These are phyloP conservation scores for Dysmachus trigonus DNA, from an alignment of 2,888 invertebrate species.

Conservation along the genomic window DNA sequence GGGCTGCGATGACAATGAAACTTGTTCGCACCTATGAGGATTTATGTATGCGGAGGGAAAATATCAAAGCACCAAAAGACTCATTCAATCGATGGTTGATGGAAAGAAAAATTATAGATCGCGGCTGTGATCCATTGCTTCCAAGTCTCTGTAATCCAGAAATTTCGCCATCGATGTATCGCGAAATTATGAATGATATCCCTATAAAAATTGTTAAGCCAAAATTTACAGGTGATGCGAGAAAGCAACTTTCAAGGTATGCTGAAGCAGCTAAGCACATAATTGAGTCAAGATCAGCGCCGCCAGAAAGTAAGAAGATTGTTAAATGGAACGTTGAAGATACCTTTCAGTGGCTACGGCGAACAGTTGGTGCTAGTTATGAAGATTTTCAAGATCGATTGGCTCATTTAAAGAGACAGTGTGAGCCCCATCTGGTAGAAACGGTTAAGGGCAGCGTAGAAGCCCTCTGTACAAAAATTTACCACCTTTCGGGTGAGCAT, in stretches of 20 bases:
- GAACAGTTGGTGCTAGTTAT: slow-evolving; percentile 92
- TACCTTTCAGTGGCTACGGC: slow-evolving; percentile 93
- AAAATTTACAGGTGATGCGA: slow-evolving; percentile 93
- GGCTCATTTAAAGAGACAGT: slow-evolving; percentile 91
- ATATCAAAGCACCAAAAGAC: slow-evolving; percentile 94
- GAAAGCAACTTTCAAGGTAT: slow-evolving; percentile 91
- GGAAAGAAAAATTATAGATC: slow-evolving; percentile 92
- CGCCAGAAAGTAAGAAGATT: slow-evolving; percentile 93
- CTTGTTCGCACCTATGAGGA: slow-evolving; percentile 92
- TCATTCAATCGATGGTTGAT: slow-evolving; percentile 96
- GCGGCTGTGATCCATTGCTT: slow-evolving; percentile 88
- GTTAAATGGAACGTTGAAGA: slow-evolving; percentile 99
- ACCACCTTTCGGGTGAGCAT: slow-evolving; percentile 90
- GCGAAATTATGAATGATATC: slow-evolving; percentile 98
- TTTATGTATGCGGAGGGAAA: slow-evolving; percentile 89
- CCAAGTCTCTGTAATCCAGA: slow-evolving; percentile 93
- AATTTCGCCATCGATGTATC: slow-evolving; percentile 93
- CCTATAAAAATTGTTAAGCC: slow-evolving; percentile 95
- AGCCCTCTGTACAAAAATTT: slow-evolving; percentile 93
- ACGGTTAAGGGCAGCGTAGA: slow-evolving; percentile 95
- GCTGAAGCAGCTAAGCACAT: slow-evolving; percentile 97
- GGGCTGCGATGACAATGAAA: slow-evolving; percentile 84
- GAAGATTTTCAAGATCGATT: slow-evolving; percentile 85
- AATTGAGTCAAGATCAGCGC: slow-evolving; percentile 92
- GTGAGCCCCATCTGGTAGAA: slow-evolving; percentile 94